phyloP scores from a whole-genome alignment of 2,888 invertebrate genomes.

The Onchidella celtica region DNA sequence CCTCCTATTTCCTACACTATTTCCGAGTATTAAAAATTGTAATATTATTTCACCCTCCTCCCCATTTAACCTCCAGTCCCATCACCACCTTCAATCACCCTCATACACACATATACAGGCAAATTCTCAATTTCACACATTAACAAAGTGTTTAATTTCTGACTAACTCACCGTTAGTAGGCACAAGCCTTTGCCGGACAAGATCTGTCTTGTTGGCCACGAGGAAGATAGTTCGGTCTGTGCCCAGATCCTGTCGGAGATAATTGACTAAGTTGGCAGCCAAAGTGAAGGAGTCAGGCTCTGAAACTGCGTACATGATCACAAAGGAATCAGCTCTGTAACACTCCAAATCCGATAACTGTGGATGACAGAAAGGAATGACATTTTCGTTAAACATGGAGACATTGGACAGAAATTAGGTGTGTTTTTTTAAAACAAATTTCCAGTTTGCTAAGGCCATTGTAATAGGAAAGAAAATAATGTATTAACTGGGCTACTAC shows the following conservation, averaged over 20 bases:
- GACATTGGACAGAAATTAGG: no score
- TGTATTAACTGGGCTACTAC: no score
- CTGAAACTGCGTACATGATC: constrained; percentile 94
- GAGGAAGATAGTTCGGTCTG: constrained; percentile 92
- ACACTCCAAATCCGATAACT: constrained; percentile 66
- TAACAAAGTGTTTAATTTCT: background rate
- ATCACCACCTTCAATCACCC: background rate
- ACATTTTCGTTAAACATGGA: no score
- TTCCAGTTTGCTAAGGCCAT: no score
- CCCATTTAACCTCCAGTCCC: background rate
- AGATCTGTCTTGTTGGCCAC: constrained; percentile 97
- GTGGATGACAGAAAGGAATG: constrained; percentile 3
- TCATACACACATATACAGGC: no score
- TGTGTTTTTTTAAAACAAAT: no score
- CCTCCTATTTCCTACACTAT: no score
- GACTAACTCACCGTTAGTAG: constrained; percentile 87
- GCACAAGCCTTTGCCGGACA: constrained; percentile 91
- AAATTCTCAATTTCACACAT: no score
- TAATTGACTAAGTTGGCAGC: constrained; percentile 92
- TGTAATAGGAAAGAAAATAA: no score
- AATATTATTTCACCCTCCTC: no score
- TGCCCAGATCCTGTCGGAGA: constrained; percentile 89
- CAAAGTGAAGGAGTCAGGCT: constrained; percentile 89
- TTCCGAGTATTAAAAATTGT: no score
- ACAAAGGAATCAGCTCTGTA: constrained; percentile 90